Evolutionary conservation across 2,888 invertebrate genomes (phyloP).

Genomic region (Chrysolina oricalcia): DNA sequence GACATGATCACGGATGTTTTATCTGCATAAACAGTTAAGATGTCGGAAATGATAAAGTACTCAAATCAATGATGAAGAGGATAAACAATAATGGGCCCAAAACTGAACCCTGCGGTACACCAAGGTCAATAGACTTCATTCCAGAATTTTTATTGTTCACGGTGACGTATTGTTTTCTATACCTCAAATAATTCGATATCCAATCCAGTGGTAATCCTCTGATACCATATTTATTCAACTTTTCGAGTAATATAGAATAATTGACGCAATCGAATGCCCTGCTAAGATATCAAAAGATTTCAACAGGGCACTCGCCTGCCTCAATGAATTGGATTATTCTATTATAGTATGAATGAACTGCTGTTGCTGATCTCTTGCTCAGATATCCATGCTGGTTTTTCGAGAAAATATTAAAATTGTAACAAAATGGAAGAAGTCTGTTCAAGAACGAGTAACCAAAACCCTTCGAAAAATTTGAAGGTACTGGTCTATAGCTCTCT

Average conservation of each 20-base stretch:
- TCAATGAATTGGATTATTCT: not conserved
- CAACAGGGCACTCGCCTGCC: not conserved
- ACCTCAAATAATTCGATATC: too few relatives aligned
- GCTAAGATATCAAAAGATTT: not conserved
- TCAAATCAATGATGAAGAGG: too few relatives aligned
- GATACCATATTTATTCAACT: not conserved
- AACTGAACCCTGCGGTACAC: too few relatives aligned
- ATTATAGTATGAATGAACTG: not conserved
- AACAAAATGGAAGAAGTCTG: constrained; percentile 1
- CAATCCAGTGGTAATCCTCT: too few relatives aligned
- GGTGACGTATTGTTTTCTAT: too few relatives aligned
- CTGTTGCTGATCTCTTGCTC: not conserved
- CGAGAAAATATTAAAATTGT: not conserved
- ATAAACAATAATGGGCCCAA: too few relatives aligned
- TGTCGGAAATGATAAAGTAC: too few relatives aligned
- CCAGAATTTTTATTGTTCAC: too few relatives aligned
- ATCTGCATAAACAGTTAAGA: too few relatives aligned
- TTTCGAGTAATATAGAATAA: not conserved
- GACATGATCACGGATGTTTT: too few relatives aligned
- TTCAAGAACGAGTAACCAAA: not conserved
- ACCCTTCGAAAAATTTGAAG: not conserved
- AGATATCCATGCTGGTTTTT: not conserved
- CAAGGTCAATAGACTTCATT: too few relatives aligned
- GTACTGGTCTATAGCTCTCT: constrained; percentile 11
- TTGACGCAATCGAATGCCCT: not conserved